Evolutionary conservation across 2,797 vertebrate species (phyloP).

Genomic region (Clangula hyemalis): DNA sequence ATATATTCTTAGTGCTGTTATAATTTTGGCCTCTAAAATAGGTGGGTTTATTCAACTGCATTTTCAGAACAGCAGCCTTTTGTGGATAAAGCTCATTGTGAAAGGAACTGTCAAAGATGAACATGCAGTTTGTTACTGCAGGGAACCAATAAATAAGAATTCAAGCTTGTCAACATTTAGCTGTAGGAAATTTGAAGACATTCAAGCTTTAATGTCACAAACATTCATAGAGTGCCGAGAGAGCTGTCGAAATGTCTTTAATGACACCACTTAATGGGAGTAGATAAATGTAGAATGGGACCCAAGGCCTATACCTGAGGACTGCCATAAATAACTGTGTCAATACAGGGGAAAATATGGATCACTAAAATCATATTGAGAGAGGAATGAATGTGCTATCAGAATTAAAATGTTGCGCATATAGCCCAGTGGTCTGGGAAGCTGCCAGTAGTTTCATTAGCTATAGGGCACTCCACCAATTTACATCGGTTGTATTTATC

Average conservation of each 20-base stretch:
- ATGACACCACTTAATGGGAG: conserved; percentile 45
- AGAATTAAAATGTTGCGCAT: neutral
- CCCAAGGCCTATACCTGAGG: conserved; percentile 50
- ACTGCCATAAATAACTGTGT: conserved; percentile 44
- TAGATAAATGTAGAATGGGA: conserved; percentile 42
- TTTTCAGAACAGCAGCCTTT: conserved; percentile 10
- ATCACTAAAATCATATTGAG: neutral
- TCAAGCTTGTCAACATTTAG: conserved; percentile 63
- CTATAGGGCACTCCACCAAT: neutral
- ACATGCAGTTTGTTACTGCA: conserved; percentile 47
- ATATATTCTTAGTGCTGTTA: neutral
- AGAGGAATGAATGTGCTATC: neutral
- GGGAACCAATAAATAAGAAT: conserved; percentile 65
- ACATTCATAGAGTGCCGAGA: conserved; percentile 12
- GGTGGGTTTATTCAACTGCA: neutral
- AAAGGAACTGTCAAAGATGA: conserved; percentile 28
- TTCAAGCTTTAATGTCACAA: conserved; percentile 57
- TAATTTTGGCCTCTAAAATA: neutral
- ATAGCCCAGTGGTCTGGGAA: neutral
- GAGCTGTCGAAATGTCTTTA: conserved; percentile 52
- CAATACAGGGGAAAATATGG: neutral
- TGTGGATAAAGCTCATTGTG: conserved; percentile 17
- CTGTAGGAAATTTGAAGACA: conserved; percentile 65
- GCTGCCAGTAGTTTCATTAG: neutral
- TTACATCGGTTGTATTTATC: neutral